Evolutionary conservation across 2,888 invertebrate genomes (phyloP).

Genomic region (Schizotus pectinicornis): DNA sequence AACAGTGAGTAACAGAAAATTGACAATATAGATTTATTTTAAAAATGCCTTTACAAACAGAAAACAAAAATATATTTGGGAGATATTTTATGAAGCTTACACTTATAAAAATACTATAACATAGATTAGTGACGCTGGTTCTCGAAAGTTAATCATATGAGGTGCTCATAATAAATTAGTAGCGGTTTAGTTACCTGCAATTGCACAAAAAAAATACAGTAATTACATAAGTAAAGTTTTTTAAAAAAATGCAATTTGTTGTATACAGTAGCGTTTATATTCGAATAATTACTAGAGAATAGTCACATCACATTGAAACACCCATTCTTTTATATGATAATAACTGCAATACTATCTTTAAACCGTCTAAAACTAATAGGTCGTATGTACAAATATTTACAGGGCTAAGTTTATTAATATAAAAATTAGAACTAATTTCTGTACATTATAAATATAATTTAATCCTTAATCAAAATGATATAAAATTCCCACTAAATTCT

Average conservation of each 20-base stretch:
- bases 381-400: slow-evolving; percentile 30
- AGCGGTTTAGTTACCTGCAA: not conserved
- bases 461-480: slow-evolving; percentile 24
- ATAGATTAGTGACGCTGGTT: no score
- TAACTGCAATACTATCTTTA: slow-evolving; percentile 18
- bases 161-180: no score
- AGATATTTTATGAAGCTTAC: no score
- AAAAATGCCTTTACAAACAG: no score
- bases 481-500: slow-evolving; percentile 20
- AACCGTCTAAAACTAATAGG: slow-evolving; percentile 13
- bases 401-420: slow-evolving; percentile 16
- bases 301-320: slow-evolving; percentile 33
- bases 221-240: no score
- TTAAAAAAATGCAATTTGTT: slow-evolving; percentile 22
- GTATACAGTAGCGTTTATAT: slow-evolving; percentile 16
- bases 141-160: no score
- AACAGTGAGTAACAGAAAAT: no score
- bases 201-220: slow-evolving; percentile 5
- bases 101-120: no score
- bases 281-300: slow-evolving; percentile 15
- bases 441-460: slow-evolving; percentile 33
- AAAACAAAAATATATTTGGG: no score
- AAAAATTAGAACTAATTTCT: slow-evolving; percentile 31
- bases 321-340: slow-evolving; percentile 22
- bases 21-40: no score